Evolutionary conservation across 2,888 invertebrate genomes (phyloP).

Genomic region (Diachrysia chrysitis): DNA sequence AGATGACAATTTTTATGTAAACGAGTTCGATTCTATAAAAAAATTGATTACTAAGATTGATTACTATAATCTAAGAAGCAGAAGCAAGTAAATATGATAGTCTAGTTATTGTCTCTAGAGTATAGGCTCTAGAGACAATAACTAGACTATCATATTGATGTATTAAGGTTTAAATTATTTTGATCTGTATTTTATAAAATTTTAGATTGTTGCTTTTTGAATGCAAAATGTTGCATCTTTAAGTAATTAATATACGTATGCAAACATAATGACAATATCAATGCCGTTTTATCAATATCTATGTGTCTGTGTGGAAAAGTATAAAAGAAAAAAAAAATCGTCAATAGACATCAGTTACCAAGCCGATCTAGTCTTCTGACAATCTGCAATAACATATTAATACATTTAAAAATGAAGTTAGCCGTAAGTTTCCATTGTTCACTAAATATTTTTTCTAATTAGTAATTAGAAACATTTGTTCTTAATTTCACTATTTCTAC

Average conservation of each 20-base stretch:
- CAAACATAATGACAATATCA: slow-evolving; percentile 71
- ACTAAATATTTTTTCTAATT: neutral
- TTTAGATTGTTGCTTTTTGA: slow-evolving; percentile 38
- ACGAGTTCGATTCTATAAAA: neutral
- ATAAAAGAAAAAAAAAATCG: slow-evolving; percentile 68
- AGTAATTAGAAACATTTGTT: neutral
- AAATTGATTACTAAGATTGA: slow-evolving; percentile 10
- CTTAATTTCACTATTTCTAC: slow-evolving; percentile 25
- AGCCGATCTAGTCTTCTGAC: slow-evolving; percentile 46
- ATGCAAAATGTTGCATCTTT: slow-evolving; percentile 49
- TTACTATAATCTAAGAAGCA: slow-evolving; percentile 12
- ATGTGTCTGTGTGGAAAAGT: slow-evolving; percentile 61
- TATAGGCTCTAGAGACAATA: slow-evolving; percentile 5
- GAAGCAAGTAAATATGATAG: slow-evolving; percentile 1
- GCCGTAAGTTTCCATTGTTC: slow-evolving; percentile 66
- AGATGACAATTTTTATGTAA: slow-evolving; percentile 14
- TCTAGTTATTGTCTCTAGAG: neutral
- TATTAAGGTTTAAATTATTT: neutral
- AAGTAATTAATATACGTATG: slow-evolving; percentile 68
- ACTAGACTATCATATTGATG: neutral
- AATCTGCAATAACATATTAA: slow-evolving; percentile 6
- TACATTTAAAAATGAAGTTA: slow-evolving; percentile 71
- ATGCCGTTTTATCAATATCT: slow-evolving; percentile 75
- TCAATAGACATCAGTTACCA: slow-evolving; percentile 64
- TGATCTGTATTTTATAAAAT: no score